Base-by-base conservation (phyloP, 2,888 invertebrate species). In the Isoperla grammatica region DNA sequence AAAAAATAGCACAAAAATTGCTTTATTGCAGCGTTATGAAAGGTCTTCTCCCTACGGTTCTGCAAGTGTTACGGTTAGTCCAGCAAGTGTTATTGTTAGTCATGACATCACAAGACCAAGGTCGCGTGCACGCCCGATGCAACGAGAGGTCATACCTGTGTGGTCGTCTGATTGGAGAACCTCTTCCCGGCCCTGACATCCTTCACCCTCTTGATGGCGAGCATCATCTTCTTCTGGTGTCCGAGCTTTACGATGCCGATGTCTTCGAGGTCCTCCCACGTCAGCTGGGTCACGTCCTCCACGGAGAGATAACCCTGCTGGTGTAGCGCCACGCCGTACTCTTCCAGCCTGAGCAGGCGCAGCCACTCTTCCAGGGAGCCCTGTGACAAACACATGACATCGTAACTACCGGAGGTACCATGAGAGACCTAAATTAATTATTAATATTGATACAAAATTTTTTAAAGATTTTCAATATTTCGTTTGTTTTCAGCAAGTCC, bases 191-290 rank as follows among this genome's bases (percentile, higher is more conserved):
- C 88, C 68, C 89, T 84, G 62, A 94, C 90, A 73, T 95, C 93
- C 76, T 96, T 95, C 57, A 98, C 88, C 74, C 96, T 84, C 76
- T 97, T 97, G 69, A 98, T 95, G 63, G 98, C 98, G 71, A 99
- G 80, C 72, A 95, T 84, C 68, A 99, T 89, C 79, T 97, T 95
- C 82, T 99, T 99, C 78, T 99, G 97, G 75, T 99, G 99, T 37
- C 99, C 99, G 71, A 93, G 78, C 71, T 91, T 87, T 20, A 92
- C 90, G 70, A 93, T 91, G 60, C 93, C 92, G 74, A 98, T 95
- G 72, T 99, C 98, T 79, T 99, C 98, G 72, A 99, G 83, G 78
- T 99, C 99, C 73, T 99, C 99, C 96, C 97, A 98, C 61, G 94
- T 93, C 57, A 99, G 84, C 72, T 95, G 93, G 35, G 93, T 91